Evolutionary conservation across 2,113 vertebrate genomes (phyloP), one percentile per base, ranked within the genome.

Genomic region (Gracilinanus agilis): DNA sequence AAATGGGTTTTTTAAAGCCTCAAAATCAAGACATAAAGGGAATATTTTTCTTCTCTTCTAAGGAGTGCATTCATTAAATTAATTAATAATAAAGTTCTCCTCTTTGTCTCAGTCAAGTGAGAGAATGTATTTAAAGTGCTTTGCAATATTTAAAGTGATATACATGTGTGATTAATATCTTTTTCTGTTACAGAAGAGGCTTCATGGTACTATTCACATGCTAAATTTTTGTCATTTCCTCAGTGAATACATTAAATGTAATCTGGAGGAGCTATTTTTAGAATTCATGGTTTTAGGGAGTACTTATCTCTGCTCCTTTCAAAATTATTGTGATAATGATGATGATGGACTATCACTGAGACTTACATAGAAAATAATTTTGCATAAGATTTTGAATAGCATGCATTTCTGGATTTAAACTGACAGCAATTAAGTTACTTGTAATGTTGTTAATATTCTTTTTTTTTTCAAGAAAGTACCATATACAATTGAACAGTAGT

Each of bases 211-310:
- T 83, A 83, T 83, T 83, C 40, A 40, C 19, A 83, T 40, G 67
- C 67, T 83, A 40, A 19, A 40, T 83, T 83, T 40, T 34, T 83
- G n/a, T 83, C 67, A 83, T 83, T 83, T 40, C 16, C 7, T 83
- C 67, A 83, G 1, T 83, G 67, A 40, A 40, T 40, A 83, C 1
- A 83, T 95, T 88, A 90, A 96, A 34, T 96, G 12, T 95, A 53
- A 83, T 90, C 10, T 92, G 34, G 55, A 53, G 89, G 2, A 92
- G 25, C 54, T 55, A 53, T 29, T 88, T 96, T 95, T 94, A 44
- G 83, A 96, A 91, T 3, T 54, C 49, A 0, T 53, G 3, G 12
- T 61, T 89, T 93, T 75, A 3, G 21, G 13, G 19, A 83, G 67
- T 16, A 83, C 19, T 23, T 83, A 83, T 83, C 40, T 83, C 34